Percentiles rank a stretch among this genome's conserved stretches.
phyloP scores from a whole-genome alignment of 2,113 vertebrate species.

The Sturnira hondurensis region DNA sequence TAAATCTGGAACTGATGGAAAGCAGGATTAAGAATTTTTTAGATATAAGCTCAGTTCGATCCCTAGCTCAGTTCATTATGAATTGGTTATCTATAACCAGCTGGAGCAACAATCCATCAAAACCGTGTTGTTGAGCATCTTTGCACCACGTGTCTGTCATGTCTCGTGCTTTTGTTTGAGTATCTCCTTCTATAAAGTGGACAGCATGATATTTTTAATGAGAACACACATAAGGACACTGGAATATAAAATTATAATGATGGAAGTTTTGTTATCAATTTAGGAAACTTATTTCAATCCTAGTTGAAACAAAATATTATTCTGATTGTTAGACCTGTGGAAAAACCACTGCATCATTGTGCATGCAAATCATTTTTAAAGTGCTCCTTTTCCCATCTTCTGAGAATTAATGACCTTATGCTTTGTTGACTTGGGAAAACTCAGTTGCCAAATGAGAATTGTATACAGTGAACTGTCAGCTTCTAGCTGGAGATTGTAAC shows the following conservation, averaged over 20 bases:
- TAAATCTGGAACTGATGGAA: neutral
- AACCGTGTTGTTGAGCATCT: neutral
- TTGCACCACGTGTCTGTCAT: neutral
- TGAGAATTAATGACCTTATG: neutral
- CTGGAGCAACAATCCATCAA: neutral
- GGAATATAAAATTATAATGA: neutral
- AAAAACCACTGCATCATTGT: neutral
- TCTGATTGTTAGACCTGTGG: neutral
- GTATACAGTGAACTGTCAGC: neutral
- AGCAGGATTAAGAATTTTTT: neutral
- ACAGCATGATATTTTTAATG: neutral
- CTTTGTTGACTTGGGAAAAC: slow-evolving; percentile 35
- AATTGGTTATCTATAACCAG: neutral
- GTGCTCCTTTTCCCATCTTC: neutral
- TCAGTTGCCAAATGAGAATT: slow-evolving; percentile 7
- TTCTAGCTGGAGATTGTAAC: neutral
- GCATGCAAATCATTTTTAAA: neutral
- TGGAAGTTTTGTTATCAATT: neutral
- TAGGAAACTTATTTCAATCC: neutral
- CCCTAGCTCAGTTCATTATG: neutral
- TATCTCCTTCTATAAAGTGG: neutral
- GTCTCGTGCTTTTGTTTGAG: neutral
- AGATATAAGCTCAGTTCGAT: neutral
- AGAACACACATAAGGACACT: neutral
- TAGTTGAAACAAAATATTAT: neutral